Conservation (phyloP, 2,113 vertebrate genomes). For the Psophia crepitans region DNA sequence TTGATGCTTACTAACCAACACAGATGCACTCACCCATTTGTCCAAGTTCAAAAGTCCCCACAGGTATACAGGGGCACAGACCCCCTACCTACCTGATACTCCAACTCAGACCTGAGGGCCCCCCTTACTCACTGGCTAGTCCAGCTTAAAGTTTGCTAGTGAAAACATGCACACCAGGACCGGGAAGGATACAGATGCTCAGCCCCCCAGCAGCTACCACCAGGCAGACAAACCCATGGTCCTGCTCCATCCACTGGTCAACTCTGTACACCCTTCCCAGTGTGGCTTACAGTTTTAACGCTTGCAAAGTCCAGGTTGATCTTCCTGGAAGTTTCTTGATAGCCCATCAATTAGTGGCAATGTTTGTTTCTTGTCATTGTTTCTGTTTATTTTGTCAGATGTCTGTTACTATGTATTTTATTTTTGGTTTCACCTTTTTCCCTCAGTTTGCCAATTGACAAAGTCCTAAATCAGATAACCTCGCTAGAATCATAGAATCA, state of each 20-base stretch:
- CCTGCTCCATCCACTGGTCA: background rate
- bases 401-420: background rate
- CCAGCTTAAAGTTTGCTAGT: background rate
- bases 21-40: background rate
- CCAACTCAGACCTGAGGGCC: background rate
- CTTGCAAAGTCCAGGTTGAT: background rate
- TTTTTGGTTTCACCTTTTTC: background rate
- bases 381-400: background rate
- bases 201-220: background rate
- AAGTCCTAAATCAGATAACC: background rate
- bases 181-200: background rate
- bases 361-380: background rate
- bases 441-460: background rate
- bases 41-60: background rate
- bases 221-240: background rate
- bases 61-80: background rate
- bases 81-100: background rate
- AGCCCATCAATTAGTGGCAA: background rate
- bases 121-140: background rate
- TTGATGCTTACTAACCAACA: background rate
- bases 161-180: background rate
- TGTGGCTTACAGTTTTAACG: background rate
- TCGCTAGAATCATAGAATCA: background rate
- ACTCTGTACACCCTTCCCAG: background rate
- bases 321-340: background rate